Percentiles rank a stretch among this genome's conserved stretches.
Conservation (phyloP, 2,113 vertebrate species). For the human (Homo sapiens) region GRCh38 chr5:81087001-81087500, state of each 20-base stretch:
- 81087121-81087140: conserved; percentile 71
- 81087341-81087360: conserved; percentile 47
- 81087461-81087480: background rate
- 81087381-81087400: conserved; percentile 71
- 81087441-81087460: background rate
- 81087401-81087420: conserved; percentile 59
- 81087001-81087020: background rate
- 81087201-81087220: conserved; percentile 63
- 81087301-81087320: conserved; percentile 59
- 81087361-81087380: conserved; percentile 66
- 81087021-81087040: background rate
- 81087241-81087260: conserved; percentile 45
- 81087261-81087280: conserved; percentile 33
- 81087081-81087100: conserved; percentile 22
- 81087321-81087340: conserved; percentile 65
- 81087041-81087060: rapidly evolving
- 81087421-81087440: conserved; percentile 26
- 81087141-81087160: conserved; percentile 69
- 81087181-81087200: conserved; percentile 48
- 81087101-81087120: conserved; percentile 67
- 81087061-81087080: background rate
- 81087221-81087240: conserved; percentile 69
- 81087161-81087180: conserved; percentile 30
- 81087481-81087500: background rate
- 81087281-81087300: conserved; percentile 59